Evolutionary conservation across 2,797 vertebrate genomes (phyloP).

Genomic region (Sphenodon punctatus): DNA sequence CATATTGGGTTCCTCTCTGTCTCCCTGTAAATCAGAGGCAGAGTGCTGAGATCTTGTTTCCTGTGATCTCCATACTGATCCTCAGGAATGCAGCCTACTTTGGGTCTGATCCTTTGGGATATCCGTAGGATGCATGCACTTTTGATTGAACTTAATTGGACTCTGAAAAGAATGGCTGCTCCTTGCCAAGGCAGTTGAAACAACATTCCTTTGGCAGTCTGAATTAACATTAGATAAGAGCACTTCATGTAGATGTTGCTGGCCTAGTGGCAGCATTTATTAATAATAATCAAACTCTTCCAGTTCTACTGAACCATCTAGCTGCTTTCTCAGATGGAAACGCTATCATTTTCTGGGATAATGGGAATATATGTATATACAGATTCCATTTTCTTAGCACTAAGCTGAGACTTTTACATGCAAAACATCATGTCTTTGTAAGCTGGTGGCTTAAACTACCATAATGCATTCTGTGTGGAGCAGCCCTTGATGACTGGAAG

Average conservation of each 20-base stretch:
- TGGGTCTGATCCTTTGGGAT: conserved; percentile 15
- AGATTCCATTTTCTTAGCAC: background rate
- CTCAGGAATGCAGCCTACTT: conserved; percentile 4
- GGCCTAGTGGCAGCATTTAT: background rate
- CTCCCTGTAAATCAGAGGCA: conserved; percentile 18
- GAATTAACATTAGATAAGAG: conserved; percentile 5
- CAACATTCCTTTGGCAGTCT: background rate
- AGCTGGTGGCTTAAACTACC: no score
- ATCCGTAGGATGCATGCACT: background rate
- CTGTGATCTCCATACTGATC: background rate
- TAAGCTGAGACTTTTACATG: no score
- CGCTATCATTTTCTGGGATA: background rate
- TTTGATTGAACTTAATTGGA: background rate
- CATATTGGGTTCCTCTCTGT: conserved; percentile 17
- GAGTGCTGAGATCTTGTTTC: conserved; percentile 25
- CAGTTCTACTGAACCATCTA: background rate
- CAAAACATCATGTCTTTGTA: no score
- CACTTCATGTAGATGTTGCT: background rate
- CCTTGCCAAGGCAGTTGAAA: background rate
- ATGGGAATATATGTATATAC: background rate
- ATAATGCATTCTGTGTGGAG: no score
- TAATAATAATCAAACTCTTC: background rate
- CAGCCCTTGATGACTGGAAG: no score
- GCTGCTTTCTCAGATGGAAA: background rate
- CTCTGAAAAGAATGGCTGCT: conserved; percentile 8